phyloP scores from a whole-genome alignment of 2,113 vertebrate genomes.

The Notiomystis cincta region DNA sequence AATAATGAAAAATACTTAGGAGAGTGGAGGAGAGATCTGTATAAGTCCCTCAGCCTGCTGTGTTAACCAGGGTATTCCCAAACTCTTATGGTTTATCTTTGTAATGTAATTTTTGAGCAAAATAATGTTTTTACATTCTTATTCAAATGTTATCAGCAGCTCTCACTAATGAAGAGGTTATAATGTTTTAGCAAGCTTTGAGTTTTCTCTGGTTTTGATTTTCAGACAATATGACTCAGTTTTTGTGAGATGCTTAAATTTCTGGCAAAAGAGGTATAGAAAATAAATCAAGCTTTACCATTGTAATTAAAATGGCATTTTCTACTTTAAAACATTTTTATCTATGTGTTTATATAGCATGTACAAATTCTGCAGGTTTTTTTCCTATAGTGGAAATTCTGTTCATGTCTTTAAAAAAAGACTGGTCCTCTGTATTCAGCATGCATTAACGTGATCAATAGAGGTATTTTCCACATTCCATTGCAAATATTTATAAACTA shows the following conservation, averaged over 20 bases:
- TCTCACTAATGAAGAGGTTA: background rate
- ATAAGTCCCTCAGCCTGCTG: background rate
- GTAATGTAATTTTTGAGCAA: background rate
- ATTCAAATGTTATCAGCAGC: background rate
- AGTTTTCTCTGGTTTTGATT: background rate
- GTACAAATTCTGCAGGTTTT: background rate
- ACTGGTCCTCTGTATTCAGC: background rate
- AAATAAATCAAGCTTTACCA: background rate
- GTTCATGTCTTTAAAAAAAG: background rate
- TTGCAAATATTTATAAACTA: slow-evolving; percentile 26
- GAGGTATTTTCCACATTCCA: background rate
- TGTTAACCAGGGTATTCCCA: background rate
- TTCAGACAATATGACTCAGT: background rate
- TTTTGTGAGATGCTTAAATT: background rate
- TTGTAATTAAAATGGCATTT: background rate
- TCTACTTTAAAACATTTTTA: background rate
- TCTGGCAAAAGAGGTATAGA: background rate
- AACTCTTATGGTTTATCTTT: background rate
- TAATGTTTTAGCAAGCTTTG: background rate
- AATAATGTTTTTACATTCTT: background rate
- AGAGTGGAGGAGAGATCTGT: background rate
- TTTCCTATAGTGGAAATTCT: background rate
- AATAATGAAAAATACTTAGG: background rate
- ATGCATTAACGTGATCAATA: background rate
- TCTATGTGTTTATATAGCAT: background rate